Evolutionary conservation across 2,113 vertebrate genomes (phyloP).

Genomic region (Sceloporus undulatus): DNA sequence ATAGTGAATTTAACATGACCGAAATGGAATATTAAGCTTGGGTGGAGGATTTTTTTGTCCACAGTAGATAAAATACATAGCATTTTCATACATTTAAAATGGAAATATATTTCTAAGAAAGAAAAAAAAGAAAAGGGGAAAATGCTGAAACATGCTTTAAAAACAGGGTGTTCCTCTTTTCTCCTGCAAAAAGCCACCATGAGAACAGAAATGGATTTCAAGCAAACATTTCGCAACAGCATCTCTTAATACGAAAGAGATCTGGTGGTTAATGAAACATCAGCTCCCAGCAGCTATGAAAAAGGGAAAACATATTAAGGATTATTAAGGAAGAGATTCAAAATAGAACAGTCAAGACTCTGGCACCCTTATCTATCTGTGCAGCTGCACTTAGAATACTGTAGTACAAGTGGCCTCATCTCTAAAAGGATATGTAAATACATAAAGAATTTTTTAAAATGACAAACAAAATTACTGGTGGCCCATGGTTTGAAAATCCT

Average conservation of each 20-base stretch:
- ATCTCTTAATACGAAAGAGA: constrained; percentile 45
- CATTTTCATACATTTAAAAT: background rate
- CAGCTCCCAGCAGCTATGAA: constrained; percentile 1
- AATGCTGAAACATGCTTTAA: background rate
- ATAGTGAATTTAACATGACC: background rate
- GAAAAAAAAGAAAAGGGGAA: background rate
- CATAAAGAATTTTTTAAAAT: too few species aligned
- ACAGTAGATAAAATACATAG: background rate
- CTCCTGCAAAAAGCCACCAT: background rate
- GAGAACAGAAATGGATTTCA: background rate
- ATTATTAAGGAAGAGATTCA: background rate
- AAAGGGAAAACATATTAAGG: background rate
- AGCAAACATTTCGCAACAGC: constrained; percentile 64
- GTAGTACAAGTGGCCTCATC: background rate
- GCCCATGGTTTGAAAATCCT: too few species aligned
- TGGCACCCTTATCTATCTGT: background rate
- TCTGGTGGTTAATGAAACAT: background rate
- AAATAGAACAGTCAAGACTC: background rate
- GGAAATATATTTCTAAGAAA: background rate
- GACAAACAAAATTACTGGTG: too few species aligned
- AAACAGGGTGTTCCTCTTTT: constrained; percentile 3
- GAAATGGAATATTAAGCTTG: background rate
- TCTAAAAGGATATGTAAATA: background rate
- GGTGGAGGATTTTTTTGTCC: background rate
- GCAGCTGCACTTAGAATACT: background rate